phyloP scores from a whole-genome alignment of 2,888 invertebrate genomes.

The Acleris cristana region DNA sequence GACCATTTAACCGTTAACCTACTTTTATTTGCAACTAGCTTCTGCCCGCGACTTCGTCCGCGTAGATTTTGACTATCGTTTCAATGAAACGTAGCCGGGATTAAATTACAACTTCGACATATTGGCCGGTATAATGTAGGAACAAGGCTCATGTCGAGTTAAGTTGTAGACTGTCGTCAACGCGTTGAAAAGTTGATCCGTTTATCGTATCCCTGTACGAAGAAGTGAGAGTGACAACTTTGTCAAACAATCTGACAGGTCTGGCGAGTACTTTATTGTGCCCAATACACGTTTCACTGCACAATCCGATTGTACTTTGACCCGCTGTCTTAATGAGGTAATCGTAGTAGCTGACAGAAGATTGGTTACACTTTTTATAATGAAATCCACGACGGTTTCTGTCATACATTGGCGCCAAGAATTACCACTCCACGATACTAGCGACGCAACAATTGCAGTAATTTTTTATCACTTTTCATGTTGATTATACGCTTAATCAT shows the following conservation, averaged over 20 bases:
- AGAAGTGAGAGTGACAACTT: slow-evolving; percentile 20
- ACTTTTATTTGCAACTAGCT: slow-evolving; percentile 7
- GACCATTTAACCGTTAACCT: slow-evolving; percentile 15
- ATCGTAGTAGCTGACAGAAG: not conserved
- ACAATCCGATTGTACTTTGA: slow-evolving; percentile 12
- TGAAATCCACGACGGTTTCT: not conserved
- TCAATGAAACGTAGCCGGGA: no score
- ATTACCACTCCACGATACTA: not conserved
- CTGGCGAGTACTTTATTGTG: slow-evolving; percentile 7
- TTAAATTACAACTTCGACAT: no score
- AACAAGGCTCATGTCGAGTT: no score
- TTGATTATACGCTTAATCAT: slow-evolving; percentile 52
- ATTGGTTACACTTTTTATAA: not conserved
- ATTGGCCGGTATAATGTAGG: not conserved
- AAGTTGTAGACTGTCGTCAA: no score
- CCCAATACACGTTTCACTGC: slow-evolving; percentile 1
- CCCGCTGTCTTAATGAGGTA: not conserved
- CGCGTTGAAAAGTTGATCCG: no score
- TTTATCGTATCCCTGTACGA: not conserved
- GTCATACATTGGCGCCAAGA: not conserved
- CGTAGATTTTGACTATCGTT: no score
- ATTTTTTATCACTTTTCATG: slow-evolving; percentile 42
- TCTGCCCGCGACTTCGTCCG: not conserved
- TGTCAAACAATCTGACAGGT: slow-evolving; percentile 7
- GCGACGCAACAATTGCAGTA: slow-evolving; percentile 28